Percentiles rank a stretch among this genome's conserved stretches.
Evolutionary conservation across 2,888 invertebrate species (phyloP).

Genomic region (Rhaphigaster nebulosa): DNA sequence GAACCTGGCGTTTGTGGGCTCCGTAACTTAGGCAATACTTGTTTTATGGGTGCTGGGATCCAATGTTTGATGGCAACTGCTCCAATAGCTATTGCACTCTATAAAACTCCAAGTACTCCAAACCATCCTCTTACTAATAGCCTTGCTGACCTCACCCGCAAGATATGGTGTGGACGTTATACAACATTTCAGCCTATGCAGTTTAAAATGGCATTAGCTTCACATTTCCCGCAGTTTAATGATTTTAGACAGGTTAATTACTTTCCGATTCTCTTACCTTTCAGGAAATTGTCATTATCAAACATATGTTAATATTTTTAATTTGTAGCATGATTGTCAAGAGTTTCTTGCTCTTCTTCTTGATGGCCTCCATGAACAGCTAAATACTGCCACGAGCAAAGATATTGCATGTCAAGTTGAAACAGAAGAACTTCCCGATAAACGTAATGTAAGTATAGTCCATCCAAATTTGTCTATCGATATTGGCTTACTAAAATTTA

Average conservation of each 20-base stretch:
- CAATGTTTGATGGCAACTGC: conserved; percentile 74
- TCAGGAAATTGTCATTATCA: background rate
- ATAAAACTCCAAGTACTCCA: conserved; percentile 66
- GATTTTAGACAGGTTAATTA: conserved; percentile 74
- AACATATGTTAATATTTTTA: background rate
- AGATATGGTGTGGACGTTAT: conserved; percentile 74
- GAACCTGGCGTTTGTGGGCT: conserved; percentile 73
- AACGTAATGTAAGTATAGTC: conserved; percentile 5
- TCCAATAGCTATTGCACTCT: conserved; percentile 72
- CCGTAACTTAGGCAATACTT: conserved; percentile 73
- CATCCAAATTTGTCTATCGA: background rate
- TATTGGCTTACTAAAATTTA: background rate
- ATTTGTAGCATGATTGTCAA: conserved; percentile 76
- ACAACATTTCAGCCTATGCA: conserved; percentile 72
- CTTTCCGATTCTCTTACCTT: background rate
- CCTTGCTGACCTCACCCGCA: conserved; percentile 72
- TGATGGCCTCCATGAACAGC: conserved; percentile 76
- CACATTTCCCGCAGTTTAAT: conserved; percentile 75
- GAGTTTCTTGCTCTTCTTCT: conserved; percentile 76
- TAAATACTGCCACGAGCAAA: conserved; percentile 69
- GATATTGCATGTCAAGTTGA: conserved; percentile 59
- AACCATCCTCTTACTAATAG: conserved; percentile 70
- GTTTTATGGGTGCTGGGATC: conserved; percentile 74
- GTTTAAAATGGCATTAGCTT: conserved; percentile 74
- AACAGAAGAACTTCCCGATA: conserved; percentile 6